Percentiles rank a stretch among this genome's conserved stretches.
These are phyloP conservation scores for Poeciliopsis gracilis DNA, from an alignment of 2,797 vertebrate species.

Conservation along the genomic window DNA sequence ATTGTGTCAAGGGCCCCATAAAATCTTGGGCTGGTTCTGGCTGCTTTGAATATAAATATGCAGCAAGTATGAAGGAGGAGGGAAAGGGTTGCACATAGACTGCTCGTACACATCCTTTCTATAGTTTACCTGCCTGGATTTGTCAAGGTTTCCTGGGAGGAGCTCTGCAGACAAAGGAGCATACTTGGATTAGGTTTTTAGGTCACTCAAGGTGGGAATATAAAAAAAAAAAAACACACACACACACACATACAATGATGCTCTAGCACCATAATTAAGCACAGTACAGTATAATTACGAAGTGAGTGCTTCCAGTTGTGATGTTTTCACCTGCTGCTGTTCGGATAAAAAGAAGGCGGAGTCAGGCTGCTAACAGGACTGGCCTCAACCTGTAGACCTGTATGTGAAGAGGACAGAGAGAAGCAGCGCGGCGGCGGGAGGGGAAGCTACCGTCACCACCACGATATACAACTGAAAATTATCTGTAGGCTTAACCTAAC, in stretches of 20 bases:
- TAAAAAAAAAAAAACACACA: neutral
- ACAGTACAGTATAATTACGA: neutral
- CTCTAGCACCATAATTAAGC: conserved; percentile 8
- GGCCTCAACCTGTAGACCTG: conserved; percentile 77
- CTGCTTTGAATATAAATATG: neutral
- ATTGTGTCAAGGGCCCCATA: neutral
- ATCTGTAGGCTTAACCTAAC: conserved; percentile 23
- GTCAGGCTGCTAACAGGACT: conserved; percentile 48
- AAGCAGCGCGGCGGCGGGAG: conserved; percentile 52
- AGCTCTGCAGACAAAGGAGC: neutral
- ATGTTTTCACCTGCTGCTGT: conserved; percentile 54
- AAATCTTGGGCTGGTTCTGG: neutral
- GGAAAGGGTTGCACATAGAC: neutral
- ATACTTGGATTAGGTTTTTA: neutral
- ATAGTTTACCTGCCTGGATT: neutral
- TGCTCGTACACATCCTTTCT: neutral
- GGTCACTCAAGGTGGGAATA: conserved; percentile 1
- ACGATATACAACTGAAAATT: conserved; percentile 41
- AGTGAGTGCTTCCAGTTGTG: neutral
- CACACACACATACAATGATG: neutral
- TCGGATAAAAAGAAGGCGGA: conserved; percentile 58
- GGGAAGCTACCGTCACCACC: conserved; percentile 54
- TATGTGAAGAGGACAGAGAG: conserved; percentile 43
- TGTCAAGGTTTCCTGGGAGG: neutral
- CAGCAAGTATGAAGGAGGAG: neutral